These are phyloP conservation scores for Anhinga rufa DNA, from an alignment of 2,113 vertebrate species.

Conservation along the genomic window DNA sequence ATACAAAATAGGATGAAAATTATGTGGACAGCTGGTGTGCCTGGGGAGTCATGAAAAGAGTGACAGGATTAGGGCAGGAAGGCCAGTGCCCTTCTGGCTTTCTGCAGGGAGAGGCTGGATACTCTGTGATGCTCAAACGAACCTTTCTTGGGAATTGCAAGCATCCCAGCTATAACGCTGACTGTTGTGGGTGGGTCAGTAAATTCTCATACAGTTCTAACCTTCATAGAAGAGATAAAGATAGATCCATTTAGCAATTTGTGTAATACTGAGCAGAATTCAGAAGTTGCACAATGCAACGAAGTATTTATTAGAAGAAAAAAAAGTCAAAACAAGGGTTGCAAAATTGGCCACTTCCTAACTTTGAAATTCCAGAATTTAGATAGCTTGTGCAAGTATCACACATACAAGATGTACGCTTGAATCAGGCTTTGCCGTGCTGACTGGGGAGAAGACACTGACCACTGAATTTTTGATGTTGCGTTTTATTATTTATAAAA, in stretches of 20 bases:
- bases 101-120: background rate
- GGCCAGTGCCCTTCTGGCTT: rapidly evolving
- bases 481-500: background rate
- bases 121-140: background rate
- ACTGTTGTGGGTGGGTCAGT: background rate
- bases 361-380: background rate
- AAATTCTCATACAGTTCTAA: background rate
- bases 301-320: background rate
- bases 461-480: background rate
- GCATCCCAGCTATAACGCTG: background rate
- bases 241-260: background rate
- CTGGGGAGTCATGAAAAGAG: background rate
- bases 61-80: background rate
- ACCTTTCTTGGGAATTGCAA: rapidly evolving
- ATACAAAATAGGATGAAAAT: background rate
- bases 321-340: background rate
- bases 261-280: background rate
- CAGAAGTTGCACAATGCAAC: background rate
- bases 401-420: rapidly evolving
- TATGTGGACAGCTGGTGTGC: background rate
- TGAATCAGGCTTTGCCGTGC: background rate
- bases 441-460: background rate
- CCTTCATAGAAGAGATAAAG: background rate
- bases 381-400: background rate
- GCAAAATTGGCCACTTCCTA: background rate